Conservation (phyloP, 1,140 invertebrate genomes). For the Hypothenemus hampei region DNA sequence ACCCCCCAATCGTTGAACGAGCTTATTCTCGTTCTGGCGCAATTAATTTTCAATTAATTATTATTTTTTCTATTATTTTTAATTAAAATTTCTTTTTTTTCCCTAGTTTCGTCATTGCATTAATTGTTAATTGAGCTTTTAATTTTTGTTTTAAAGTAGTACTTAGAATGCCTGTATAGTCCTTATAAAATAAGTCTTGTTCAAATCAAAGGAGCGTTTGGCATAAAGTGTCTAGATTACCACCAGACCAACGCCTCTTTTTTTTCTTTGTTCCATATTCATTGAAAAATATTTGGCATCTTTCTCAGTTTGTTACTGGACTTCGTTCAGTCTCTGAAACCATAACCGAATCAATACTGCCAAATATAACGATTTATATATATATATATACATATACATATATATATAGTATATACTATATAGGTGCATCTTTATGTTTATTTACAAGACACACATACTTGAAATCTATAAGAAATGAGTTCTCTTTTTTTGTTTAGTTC, state of each 20-base stretch:
- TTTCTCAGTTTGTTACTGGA: conserved; percentile 1
- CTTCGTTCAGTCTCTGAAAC: conserved; percentile 1
- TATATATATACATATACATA: no score
- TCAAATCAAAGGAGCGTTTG: no score
- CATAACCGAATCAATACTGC: conserved; percentile 29
- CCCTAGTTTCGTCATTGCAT: conserved; percentile 6
- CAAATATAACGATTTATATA: conserved; percentile 25
- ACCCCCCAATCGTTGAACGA: conserved; percentile 22
- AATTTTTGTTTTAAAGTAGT: conserved; percentile 38
- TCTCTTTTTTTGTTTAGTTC: no score
- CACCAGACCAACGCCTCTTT: no score
- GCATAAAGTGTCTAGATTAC: not conserved
- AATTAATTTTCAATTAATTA: not conserved
- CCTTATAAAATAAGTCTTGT: conserved; percentile 23
- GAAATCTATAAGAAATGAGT: no score
- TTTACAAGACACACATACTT: no score
- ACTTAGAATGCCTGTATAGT: conserved; percentile 41
- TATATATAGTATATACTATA: no score
- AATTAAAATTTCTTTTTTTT: not conserved
- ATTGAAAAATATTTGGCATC: not conserved
- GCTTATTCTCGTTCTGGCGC: conserved; percentile 5
- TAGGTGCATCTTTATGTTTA: no score
- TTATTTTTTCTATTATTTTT: not conserved
- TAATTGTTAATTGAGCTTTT: no score
- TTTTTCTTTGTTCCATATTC: conserved; percentile 9